Evolutionary conservation across 1,140 invertebrate species (phyloP).

Genomic region (Lordiphosa collinella): DNA sequence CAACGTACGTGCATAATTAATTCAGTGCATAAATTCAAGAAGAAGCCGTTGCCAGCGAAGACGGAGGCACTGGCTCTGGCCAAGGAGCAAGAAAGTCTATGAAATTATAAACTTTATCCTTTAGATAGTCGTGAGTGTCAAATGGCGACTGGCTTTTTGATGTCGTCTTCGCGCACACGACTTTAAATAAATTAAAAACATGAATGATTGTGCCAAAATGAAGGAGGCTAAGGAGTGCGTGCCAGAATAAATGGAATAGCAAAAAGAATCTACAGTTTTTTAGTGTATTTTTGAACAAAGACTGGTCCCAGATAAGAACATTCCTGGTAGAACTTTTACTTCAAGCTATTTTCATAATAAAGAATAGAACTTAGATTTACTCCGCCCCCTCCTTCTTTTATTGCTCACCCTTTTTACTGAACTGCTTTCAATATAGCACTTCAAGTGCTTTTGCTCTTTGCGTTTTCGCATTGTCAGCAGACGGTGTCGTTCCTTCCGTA

Average conservation of each 20-base stretch:
- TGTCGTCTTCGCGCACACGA: conserved; percentile 32
- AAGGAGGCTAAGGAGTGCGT: neutral
- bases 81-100: conserved; percentile 49
- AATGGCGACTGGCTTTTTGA: conserved; percentile 52
- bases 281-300: too few relatives aligned
- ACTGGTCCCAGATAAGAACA: conserved; percentile 8
- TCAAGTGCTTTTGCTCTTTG: conserved; percentile 71
- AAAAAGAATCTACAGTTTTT: too few relatives aligned
- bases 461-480: conserved; percentile 76
- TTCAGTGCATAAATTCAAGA: conserved; percentile 76
- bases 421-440: conserved; percentile 38
- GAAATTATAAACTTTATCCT: conserved; percentile 78
- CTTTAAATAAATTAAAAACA: conserved; percentile 66
- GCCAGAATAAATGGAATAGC: too few relatives aligned
- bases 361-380: conserved; percentile 6
- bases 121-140: conserved; percentile 31
- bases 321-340: conserved; percentile 19
- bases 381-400: neutral
- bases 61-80: neutral
- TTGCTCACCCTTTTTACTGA: neutral
- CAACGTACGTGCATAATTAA: conserved; percentile 75
- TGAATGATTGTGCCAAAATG: conserved; percentile 24
- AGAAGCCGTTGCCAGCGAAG: conserved; percentile 27
- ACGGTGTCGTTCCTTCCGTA: conserved; percentile 47
- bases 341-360: conserved; percentile 22